Evolutionary conservation across 2,113 vertebrate species (phyloP).

Genomic region (Sturnira hondurensis): DNA sequence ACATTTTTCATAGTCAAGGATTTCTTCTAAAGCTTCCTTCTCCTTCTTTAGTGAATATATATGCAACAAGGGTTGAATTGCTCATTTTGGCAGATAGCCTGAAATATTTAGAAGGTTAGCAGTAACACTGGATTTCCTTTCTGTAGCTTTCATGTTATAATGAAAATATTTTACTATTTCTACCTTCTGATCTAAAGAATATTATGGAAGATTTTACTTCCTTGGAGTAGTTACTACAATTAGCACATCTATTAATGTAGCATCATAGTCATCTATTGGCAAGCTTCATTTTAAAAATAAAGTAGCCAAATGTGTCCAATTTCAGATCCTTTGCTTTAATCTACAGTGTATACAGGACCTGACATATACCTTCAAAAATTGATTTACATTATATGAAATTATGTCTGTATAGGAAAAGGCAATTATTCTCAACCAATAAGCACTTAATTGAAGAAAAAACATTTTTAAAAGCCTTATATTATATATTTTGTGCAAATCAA

Average conservation of each 20-base stretch:
- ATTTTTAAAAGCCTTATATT: not conserved
- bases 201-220: slow-evolving; percentile 21
- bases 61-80: not conserved
- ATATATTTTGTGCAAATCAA: not conserved
- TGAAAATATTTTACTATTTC: not conserved
- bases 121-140: slow-evolving; percentile 23
- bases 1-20: not conserved
- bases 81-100: slow-evolving; percentile 24
- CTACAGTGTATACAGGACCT: not conserved
- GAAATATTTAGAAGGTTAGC: slow-evolving; percentile 17
- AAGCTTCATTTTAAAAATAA: not conserved
- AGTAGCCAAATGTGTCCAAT: not conserved
- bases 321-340: not conserved
- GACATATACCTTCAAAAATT: not conserved
- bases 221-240: not conserved
- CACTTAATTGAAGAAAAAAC: not conserved
- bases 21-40: slow-evolving; percentile 36
- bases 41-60: not conserved
- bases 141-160: slow-evolving; percentile 14
- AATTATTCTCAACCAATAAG: not conserved
- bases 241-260: not conserved
- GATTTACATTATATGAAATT: not conserved
- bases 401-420: not conserved
- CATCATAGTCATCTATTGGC: not conserved
- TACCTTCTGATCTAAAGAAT: not conserved